phyloP scores from a whole-genome alignment of 2,888 invertebrate genomes.

The Schrankia costaestrigalis region DNA sequence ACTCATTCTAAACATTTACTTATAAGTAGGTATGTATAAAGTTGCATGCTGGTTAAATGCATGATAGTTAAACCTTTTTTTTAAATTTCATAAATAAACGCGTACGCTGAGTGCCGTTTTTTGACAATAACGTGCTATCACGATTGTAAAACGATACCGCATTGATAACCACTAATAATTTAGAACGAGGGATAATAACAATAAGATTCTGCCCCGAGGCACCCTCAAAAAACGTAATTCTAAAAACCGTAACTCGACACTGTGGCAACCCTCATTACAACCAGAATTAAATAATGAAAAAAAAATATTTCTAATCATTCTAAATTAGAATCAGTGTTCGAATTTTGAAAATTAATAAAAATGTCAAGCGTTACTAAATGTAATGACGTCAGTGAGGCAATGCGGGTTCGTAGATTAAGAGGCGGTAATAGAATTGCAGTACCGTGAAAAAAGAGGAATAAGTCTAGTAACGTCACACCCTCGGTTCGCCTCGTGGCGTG shows the following conservation, averaged over 20 bases:
- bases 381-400: constrained; percentile 37
- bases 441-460: constrained; percentile 65
- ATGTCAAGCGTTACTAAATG: constrained; percentile 41
- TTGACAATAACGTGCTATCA: constrained; percentile 35
- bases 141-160: constrained; percentile 58
- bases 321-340: constrained; percentile 29
- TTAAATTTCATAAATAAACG: no score
- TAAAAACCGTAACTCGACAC: constrained; percentile 66
- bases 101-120: constrained; percentile 5
- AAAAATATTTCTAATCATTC: constrained; percentile 12
- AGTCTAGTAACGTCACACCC: constrained; percentile 51
- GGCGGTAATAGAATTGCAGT: constrained; percentile 60
- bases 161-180: constrained; percentile 64
- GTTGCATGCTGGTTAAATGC: no score
- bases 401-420: constrained; percentile 44
- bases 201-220: constrained; percentile 48
- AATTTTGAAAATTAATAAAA: constrained; percentile 43
- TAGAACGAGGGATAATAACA: constrained; percentile 55
- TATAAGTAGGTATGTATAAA: no score
- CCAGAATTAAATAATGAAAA: constrained; percentile 56
- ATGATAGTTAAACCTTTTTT: no score
- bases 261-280: constrained; percentile 60
- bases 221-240: constrained; percentile 47
- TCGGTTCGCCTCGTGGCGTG: constrained; percentile 40
- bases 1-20: no score